A percentile compares a stretch with the other conserved stretches of the same genome.
phyloP scores from a whole-genome alignment of 2,113 vertebrate species.

The Panthera leo region DNA sequence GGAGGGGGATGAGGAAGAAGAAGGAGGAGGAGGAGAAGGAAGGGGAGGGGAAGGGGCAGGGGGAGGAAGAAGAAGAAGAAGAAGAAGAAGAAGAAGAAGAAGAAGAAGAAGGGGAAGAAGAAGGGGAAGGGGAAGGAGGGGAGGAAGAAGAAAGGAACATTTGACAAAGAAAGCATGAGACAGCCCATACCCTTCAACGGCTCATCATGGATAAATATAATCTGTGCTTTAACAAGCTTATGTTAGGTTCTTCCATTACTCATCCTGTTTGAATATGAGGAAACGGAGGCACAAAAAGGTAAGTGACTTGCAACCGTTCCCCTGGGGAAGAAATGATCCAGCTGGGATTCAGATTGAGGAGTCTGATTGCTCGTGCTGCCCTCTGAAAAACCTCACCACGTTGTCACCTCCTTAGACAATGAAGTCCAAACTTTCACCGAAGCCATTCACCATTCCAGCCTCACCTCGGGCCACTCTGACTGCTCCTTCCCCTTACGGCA shows the following conservation, averaged over 20 bases:
- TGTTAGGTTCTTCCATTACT: background rate
- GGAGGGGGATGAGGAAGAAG: too few relatives aligned
- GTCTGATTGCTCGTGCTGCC: background rate
- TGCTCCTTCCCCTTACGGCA: background rate
- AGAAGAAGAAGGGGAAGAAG: too few relatives aligned
- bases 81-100: too few relatives aligned
- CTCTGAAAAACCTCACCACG: rapidly evolving
- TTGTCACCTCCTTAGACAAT: too few relatives aligned
- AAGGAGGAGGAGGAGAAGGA: too few relatives aligned
- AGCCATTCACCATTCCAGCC: background rate
- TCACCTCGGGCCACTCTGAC: background rate
- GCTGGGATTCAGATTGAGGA: background rate
- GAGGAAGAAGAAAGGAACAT: background rate
- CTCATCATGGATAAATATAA: background rate
- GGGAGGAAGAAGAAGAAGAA: too few relatives aligned
- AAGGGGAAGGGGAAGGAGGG: too few relatives aligned
- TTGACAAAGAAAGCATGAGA: background rate
- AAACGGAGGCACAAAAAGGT: background rate
- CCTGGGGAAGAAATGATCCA: background rate
- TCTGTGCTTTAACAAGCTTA: background rate
- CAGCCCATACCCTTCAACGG: background rate
- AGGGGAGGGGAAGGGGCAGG: too few relatives aligned
- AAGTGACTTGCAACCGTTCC: background rate
- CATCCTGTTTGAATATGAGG: background rate
- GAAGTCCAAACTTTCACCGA: background rate